Base-by-base conservation (phyloP, 2,797 vertebrate genomes). In the Myotis pilosus region DNA sequence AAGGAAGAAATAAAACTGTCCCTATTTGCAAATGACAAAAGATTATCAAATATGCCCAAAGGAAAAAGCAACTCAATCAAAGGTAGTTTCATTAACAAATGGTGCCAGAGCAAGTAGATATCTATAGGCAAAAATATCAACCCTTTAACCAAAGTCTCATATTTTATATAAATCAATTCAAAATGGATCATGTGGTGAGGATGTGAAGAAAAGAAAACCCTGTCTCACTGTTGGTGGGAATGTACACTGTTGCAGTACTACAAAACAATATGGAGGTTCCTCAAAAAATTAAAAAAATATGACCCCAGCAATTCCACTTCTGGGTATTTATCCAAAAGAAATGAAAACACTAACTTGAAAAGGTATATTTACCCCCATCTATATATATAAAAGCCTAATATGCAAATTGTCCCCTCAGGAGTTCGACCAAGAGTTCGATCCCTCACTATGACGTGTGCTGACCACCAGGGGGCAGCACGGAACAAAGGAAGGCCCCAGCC, bases 1-100 rank as follows among this genome's bases (percentile, higher is more conserved):
- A 96, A 91, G 49, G 36, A 95, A 93, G 36, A 92, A 92, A 71
- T 20, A 83, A 84, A 94, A 85, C 12, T 57, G 51, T 53, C 36
- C 38, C 53, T 82, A 55, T 85, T 72, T 96, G 36, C 20, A 93
- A 10, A 95, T 78, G 64, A 87, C 36, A 86, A 84, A 81, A 57
- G 55, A 44, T 10, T 44, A 44, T 44, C 41, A 10, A 44, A 44
- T 44, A 44, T 44, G 53, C 25, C 16, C 13, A 94, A 78, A 88
- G 84, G 15, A 87, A 88, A 94, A 94, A 85, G 17, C n/a, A 87
- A 93, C 71, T 41, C 66, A 66, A 84, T 51, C 62, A 78, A 90
- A 83, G 28, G 68, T 13, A 55, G 38, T 71, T 84, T 94, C 51
- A 92, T 49, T 20, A 91, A 83, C 38, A 87, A 80, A 90, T 55